Base-by-base conservation (phyloP, 2,113 vertebrate genomes). In the Chloropsis hardwickii region DNA sequence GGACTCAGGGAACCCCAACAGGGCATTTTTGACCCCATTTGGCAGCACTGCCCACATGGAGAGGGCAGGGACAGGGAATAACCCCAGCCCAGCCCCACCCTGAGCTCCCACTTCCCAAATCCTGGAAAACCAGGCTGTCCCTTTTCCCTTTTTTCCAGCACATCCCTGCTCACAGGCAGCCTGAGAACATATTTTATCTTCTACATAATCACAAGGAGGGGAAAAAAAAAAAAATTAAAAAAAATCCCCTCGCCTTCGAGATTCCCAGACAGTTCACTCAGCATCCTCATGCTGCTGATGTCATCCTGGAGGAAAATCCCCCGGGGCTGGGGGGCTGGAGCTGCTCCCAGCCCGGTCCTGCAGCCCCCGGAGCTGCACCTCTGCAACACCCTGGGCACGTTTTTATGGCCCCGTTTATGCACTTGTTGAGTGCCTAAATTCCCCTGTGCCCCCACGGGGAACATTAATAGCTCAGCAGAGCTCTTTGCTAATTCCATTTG, bases 261-360 rank as follows among this genome's bases (percentile, higher is more conserved):
- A 97, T 97, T 97, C 96, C 96, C 96, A 97, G 97, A 97, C 97
- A 96, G 81, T 97, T 91, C 90, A 42, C 96, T 97, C 97, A 97
- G 95, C 95, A 97, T 94, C 94, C 94, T 94, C 65, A 61, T 69
- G 95, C 93, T 88, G 15, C 93, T 97, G 96, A 97, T 92, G 95
- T 97, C 37, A 96, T 97, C 81, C 83, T 71, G 86, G 6, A 82
- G 88, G 13, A 58, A 85, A 69, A 57, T 94, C 91, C 94, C 89
- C 18, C 9, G 96, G 94, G 93, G 25, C 10, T 45, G 28, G 67
- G 40, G 5, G 81, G 39, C 72, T 12, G 25, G 80, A 48, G 81
- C 89, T 50, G 37, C 37, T 37, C 37, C 37, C 37, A 37, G 37
- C 37, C 37, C 37, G 37, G 37, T 37, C 37, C 37, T 37, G 37